phyloP scores from a whole-genome alignment of 2,113 vertebrate genomes.

The Ifrita kowaldi region DNA sequence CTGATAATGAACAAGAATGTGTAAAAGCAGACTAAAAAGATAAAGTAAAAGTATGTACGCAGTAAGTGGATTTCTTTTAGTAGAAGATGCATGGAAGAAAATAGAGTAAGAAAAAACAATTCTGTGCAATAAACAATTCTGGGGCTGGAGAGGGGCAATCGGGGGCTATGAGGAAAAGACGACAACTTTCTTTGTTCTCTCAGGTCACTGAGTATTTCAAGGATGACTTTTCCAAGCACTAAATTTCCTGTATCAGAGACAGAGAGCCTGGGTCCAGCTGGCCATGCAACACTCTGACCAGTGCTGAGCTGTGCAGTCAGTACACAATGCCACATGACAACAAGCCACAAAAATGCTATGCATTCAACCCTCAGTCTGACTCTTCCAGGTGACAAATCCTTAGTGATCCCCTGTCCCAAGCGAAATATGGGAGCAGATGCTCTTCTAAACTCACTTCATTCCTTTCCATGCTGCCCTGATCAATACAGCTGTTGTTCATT shows the following conservation, averaged over 20 bases:
- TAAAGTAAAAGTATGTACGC: background rate
- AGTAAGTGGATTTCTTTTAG: background rate
- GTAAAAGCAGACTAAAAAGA: background rate
- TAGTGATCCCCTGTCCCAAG: background rate
- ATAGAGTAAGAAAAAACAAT: background rate
- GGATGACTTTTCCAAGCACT: background rate
- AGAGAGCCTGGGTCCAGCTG: background rate
- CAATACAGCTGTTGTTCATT: background rate
- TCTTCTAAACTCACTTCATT: background rate
- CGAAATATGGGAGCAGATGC: background rate
- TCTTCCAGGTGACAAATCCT: background rate
- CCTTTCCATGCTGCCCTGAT: background rate
- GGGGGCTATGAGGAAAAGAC: background rate
- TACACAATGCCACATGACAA: background rate
- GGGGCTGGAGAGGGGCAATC: background rate
- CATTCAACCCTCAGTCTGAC: background rate
- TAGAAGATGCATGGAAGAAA: background rate
- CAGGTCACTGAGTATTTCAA: background rate
- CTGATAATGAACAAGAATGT: background rate
- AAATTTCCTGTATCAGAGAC: background rate
- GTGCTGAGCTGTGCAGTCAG: background rate
- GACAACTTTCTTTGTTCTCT: background rate
- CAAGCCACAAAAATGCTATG: background rate
- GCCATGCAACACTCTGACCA: background rate
- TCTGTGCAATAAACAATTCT: background rate